These are phyloP conservation scores for Hypselothyrea guttata DNA, from an alignment of 2,888 invertebrate species.

Conservation along the genomic window DNA sequence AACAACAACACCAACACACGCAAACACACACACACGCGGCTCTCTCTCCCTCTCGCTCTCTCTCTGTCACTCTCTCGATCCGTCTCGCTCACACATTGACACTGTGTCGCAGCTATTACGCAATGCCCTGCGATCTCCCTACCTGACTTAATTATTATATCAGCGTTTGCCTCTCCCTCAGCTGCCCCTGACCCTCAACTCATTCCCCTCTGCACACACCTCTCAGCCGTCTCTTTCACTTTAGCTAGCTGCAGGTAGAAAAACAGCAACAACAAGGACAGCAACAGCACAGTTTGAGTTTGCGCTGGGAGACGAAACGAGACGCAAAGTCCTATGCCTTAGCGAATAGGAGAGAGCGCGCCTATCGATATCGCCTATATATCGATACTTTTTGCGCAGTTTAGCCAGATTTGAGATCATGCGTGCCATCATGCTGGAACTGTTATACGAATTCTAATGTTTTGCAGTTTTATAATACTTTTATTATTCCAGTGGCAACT, in stretches of 20 bases:
- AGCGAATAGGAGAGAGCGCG: conserved; percentile 40
- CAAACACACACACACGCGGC: conserved; percentile 12
- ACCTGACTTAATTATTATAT: conserved; percentile 78
- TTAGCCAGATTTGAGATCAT: too few relatives aligned
- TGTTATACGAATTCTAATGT: too few relatives aligned
- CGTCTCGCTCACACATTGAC: conserved; percentile 21
- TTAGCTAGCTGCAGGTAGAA: conserved; percentile 66
- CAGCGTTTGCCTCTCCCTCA: conserved; percentile 26
- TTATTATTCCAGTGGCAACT: too few relatives aligned
- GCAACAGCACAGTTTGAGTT: conserved; percentile 56
- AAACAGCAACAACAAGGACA: conserved; percentile 3
- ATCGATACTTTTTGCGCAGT: too few relatives aligned
- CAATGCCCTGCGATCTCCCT: conserved; percentile 68
- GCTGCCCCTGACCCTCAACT: neutral
- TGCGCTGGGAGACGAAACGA: conserved; percentile 41
- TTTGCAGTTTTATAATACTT: too few relatives aligned
- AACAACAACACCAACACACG: conserved; percentile 42
- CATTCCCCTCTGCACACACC: neutral
- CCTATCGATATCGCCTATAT: too few relatives aligned
- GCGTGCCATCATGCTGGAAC: too few relatives aligned
- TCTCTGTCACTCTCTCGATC: neutral
- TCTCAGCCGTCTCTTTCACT: too few relatives aligned
- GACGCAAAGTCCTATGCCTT: conserved; percentile 32
- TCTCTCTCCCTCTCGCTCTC: neutral
- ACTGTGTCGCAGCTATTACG: conserved; percentile 61